These are phyloP conservation scores for Aptenodytes forsteri DNA, from an alignment of 2,113 vertebrate species.

Conservation along the genomic window DNA sequence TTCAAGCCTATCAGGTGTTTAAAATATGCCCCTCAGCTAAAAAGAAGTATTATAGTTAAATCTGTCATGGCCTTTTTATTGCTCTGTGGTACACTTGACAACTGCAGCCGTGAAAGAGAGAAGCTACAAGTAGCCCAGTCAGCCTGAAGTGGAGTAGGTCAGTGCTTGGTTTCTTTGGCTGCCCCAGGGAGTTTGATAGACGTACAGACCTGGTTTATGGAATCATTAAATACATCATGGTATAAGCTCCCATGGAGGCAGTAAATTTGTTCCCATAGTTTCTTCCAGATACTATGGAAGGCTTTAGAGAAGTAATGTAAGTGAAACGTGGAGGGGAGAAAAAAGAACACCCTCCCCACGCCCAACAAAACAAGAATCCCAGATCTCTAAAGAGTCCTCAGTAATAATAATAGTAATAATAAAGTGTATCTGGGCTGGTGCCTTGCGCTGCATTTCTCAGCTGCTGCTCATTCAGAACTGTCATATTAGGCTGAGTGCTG, in stretches of 20 bases:
- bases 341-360: background rate
- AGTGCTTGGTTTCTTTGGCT: background rate
- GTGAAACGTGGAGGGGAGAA: background rate
- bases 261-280: background rate
- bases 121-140: conserved; percentile 2
- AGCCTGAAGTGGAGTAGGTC: background rate
- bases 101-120: conserved; percentile 16
- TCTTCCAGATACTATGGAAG: background rate
- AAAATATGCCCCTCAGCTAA: conserved; percentile 59
- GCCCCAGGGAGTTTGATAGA: background rate
- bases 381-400: conserved; percentile 68
- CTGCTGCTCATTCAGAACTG: conserved; percentile 76
- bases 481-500: conserved; percentile 60
- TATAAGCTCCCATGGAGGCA: background rate
- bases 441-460: conserved; percentile 54
- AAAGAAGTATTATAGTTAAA: conserved; percentile 59
- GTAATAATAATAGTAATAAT: conserved; percentile 70
- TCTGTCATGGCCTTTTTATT: conserved; percentile 60
- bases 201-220: background rate
- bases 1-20: conserved; percentile 63
- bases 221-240: background rate
- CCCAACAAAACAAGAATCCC: background rate
- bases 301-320: conserved; percentile 14
- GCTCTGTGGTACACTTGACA: conserved; percentile 53
- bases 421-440: conserved; percentile 70